These are phyloP conservation scores for Drosophila kanekoi DNA, from an alignment of 2,888 invertebrate genomes.

Conservation along the genomic window DNA sequence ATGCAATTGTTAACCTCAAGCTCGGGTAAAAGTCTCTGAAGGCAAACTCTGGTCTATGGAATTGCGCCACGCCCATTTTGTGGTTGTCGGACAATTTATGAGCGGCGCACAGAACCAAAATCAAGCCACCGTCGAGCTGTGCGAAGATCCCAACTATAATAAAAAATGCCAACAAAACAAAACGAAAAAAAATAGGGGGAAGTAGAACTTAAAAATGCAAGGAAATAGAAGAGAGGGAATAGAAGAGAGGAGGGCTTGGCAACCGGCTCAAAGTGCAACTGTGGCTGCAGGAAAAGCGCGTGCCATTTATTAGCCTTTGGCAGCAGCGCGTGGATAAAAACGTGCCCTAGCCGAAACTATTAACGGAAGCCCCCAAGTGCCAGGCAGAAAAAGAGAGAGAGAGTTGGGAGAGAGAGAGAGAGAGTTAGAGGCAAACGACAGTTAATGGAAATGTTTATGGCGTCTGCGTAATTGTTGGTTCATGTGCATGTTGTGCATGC, in stretches of 20 bases:
- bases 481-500: slow-evolving; percentile 14
- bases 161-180: slow-evolving; percentile 28
- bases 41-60: not conserved
- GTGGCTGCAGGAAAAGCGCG: slow-evolving; percentile 19
- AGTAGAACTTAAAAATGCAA: slow-evolving; percentile 33
- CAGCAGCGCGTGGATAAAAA: slow-evolving; percentile 48
- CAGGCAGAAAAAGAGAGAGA: too few relatives aligned
- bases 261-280: slow-evolving; percentile 35
- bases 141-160: slow-evolving; percentile 1
- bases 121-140: slow-evolving; percentile 12
- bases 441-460: slow-evolving; percentile 45
- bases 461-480: slow-evolving; percentile 34
- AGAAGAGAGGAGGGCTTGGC: slow-evolving; percentile 3
- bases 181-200: not conserved
- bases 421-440: not conserved
- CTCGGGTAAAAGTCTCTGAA: slow-evolving; percentile 7
- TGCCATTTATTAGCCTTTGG: slow-evolving; percentile 60
- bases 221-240: not conserved
- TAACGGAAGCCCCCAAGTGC: slow-evolving; percentile 27
- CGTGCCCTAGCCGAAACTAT: slow-evolving; percentile 47
- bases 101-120: slow-evolving; percentile 23
- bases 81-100: slow-evolving; percentile 35
- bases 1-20: not conserved
- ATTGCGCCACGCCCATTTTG: not conserved
- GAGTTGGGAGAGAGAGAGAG: not conserved